A percentile compares a stretch with the other conserved stretches of the same genome.
Evolutionary conservation across 2,888 invertebrate genomes (phyloP).

Genomic region (Pseudoips prasinana): DNA sequence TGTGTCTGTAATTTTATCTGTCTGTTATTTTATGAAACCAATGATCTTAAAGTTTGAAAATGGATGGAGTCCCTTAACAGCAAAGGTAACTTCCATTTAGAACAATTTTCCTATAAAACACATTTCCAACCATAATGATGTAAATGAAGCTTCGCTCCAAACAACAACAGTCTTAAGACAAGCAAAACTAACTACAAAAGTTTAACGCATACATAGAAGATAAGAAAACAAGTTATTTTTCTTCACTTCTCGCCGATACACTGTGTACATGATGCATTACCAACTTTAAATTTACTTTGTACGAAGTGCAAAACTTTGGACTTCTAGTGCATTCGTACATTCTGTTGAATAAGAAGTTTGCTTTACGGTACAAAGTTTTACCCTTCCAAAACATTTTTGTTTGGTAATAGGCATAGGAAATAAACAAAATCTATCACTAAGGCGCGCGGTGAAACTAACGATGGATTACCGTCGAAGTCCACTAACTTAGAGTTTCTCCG

Average conservation of each 20-base stretch:
- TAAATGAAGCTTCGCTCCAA: not conserved
- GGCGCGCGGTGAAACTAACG: too few relatives aligned
- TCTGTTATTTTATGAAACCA: too few relatives aligned
- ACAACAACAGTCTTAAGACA: slow-evolving; percentile 6
- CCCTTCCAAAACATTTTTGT: slow-evolving; percentile 29
- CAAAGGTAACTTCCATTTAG: too few relatives aligned
- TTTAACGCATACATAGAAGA: slow-evolving; percentile 18
- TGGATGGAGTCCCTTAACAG: too few relatives aligned
- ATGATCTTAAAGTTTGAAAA: too few relatives aligned
- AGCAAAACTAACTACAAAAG: slow-evolving; percentile 16
- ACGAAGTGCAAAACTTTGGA: slow-evolving; percentile 25
- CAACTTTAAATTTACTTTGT: slow-evolving; percentile 37
- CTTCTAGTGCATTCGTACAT: slow-evolving; percentile 24
- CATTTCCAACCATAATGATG: too few relatives aligned
- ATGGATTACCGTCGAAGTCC: too few relatives aligned
- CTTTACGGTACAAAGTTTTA: slow-evolving; percentile 18
- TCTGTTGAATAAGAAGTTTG: slow-evolving; percentile 28
- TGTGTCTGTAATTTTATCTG: too few relatives aligned
- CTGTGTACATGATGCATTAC: slow-evolving; percentile 21
- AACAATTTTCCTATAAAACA: too few relatives aligned
- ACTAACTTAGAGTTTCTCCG: too few relatives aligned
- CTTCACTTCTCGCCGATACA: slow-evolving; percentile 18
- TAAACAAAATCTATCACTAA: too few relatives aligned
- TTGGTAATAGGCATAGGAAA: slow-evolving; percentile 23
- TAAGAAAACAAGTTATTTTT: slow-evolving; percentile 20